Base-by-base conservation (phyloP, 1,140 invertebrate genomes). In the Cylas formicarius region DNA sequence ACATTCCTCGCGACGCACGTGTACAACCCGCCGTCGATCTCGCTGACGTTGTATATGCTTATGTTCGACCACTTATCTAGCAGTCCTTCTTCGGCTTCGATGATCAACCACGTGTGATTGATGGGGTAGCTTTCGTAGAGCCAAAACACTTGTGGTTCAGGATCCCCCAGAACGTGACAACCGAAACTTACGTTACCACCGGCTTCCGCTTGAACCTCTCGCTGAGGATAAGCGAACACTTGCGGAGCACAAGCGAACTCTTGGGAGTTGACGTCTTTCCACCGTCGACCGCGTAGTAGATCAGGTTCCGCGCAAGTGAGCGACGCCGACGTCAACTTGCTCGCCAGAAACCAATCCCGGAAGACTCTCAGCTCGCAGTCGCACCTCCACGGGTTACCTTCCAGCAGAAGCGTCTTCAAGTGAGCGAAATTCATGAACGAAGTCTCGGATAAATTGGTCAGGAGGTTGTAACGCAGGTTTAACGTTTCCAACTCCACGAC, bases 311-410 rank as follows among this genome's bases (percentile, higher is more conserved):
- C 67, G 57, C 84, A 88, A 2, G 65, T 65, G 23, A 83, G 67
- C 1, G 77, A 70, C n/a, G 77, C 72, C 2, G 80, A 78, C 32
- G 81, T 80, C 3, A 86, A 64, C 47, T 78, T 77, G 39, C 78
- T 80, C 13, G 72, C 68, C 42, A 87, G 72, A 55, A 89, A 77
- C 86, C 87, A 91, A 39, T 77, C 76, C 17, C 86, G 76, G 50
- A 93, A 86, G 11, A 79, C 80, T 33, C 86, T 77, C 32, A 93
- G 63, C 33, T 82, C 74, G 65, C 90, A 93, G 58, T 93, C 88
- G 64, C 90, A 93, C 47, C 73, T 73, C 90, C 90, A 93, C 10
- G 81, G 85, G 61, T 93, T 93, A n/a, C 83, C 82, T 44, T 88
- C 82, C 18, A 92, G 63, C 4, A 77, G 76, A 2, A 91, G 65